Evolutionary conservation across 2,888 invertebrate species (phyloP), one percentile per base, ranked within the genome.

Genomic region (Trypoxylon attenuatum): DNA sequence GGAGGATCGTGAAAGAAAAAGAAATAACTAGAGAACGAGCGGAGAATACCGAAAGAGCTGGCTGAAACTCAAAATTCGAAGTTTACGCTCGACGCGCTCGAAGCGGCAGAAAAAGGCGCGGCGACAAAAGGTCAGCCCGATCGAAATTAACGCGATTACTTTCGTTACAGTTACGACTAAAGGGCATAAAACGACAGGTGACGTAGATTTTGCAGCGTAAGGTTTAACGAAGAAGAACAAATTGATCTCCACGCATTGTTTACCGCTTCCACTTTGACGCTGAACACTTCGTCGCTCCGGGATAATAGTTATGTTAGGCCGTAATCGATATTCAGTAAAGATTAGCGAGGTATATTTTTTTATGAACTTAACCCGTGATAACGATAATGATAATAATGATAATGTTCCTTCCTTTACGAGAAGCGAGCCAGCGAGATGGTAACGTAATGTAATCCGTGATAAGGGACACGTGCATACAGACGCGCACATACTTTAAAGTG

Each of bases 401-500:
- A 47, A 50, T 52, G 43, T 46, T 65, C 58, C 29, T 29, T 47
- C 27, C 8, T 47, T 47, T 29, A 47, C 47, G 29, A 18, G 45
- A 25, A 6, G 25, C n/a, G n/a, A 23, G 8, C 33, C 33, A 46
- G 25, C 45, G 23, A n/a, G n/a, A 23, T 15, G 25, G 25, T 23
- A 23, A 18, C 19, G 47, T 47, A 29, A 43, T 43, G 13, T 43
- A 43, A 43, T 21, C 21, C 21, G 43, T 21, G 49, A 69, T 61
- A 33, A 33, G 33, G 33, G 33, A n/a, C n/a, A n/a, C n/a, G n/a
- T n/a, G n/a, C n/a, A n/a, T n/a, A n/a, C n/a, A n/a, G n/a, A n/a
- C n/a, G n/a, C n/a, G 33, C 10, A 33, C 10, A 33, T 13, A 73
- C 39, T 66, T 71, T 71, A 42, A 70, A 56, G 54, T 42, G n/a